Evolutionary conservation across 2,888 invertebrate genomes (phyloP), one percentile per base, ranked within the genome.

Genomic region (Nebria brevicollis): DNA sequence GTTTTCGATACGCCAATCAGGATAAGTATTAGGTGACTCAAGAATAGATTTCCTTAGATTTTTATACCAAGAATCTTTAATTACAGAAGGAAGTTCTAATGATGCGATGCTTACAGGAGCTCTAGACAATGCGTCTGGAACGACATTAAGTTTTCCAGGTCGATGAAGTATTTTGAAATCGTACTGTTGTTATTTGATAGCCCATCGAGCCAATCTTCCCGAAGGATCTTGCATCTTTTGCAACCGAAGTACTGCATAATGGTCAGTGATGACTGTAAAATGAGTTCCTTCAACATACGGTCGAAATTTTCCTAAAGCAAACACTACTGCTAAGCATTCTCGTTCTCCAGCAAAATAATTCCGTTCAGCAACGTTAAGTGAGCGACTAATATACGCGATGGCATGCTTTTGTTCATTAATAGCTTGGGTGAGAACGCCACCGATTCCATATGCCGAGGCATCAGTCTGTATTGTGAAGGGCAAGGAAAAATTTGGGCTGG

Each of bases 71-170:
- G n/a, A n/a, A n/a, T n/a, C n/a, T n/a, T n/a, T n/a, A n/a, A n/a
- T n/a, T n/a, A n/a, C n/a, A n/a, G n/a, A n/a, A n/a, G n/a, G n/a
- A n/a, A n/a, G n/a, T n/a, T n/a, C n/a, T n/a, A n/a, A n/a, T n/a
- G n/a, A n/a, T n/a, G n/a, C n/a, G n/a, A n/a, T n/a, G n/a, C n/a
- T n/a, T n/a, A n/a, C n/a, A n/a, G n/a, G n/a, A n/a, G 43, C 77
- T 64, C 87, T 72, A 0, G 85, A 85, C 2, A 88, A 75, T 2
- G 85, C 85, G 82, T 89, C 88, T 1, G 87, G 87, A 2, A 86
- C 83, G 7, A 81, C 78, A 81, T 87, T 84, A 4, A 77, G 75
- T 0, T 72, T 77, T 0, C 87, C 87, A 1, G 82, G 83, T 10
- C 84, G 77, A 77, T 88, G 86, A 11, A 82, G 74, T 2, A 88